Base-by-base conservation (phyloP, 2,113 vertebrate genomes). In the Campylomormyrus tamandua region DNA sequence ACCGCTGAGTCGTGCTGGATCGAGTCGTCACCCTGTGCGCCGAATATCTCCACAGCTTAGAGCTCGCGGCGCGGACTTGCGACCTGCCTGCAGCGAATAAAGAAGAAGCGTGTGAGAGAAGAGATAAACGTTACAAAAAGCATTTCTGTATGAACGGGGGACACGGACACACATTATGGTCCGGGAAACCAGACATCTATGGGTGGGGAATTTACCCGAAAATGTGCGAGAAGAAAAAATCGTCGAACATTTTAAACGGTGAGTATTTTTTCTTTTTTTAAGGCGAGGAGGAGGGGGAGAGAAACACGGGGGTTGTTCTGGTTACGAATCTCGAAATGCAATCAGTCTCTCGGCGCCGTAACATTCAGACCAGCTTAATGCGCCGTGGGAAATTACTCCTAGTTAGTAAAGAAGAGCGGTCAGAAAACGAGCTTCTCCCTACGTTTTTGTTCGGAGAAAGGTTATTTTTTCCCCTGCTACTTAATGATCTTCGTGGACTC, bases 161-260 rank as follows among this genome's bases (percentile, higher is more conserved):
- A 92, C 91, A 93, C 89, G 87, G 85, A 90, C 90, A 86, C 93
- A 92, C 97, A 99, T 94, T 95, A 99, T 99, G 98, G 98, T 99
- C 95, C 98, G 98, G 96, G 98, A 99, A 97, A 99, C 98, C 97
- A 98, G 98, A 96, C 98, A 99, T 95, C 98, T 99, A 91, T 99
- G 98, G 98, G 98, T 99, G 97, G 98, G 98, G 95, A 99, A 99
- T 96, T 97, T 99, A 95, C 98, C 98, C 95, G 98, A 99, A 97
- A 98, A 98, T 92, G 98, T 99, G 92, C 97, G 98, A 93, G 98
- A 99, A 92, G 98, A 99, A 94, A 99, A 99, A 93, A 99, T 99
- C 92, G 98, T 99, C 95, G 98, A 99, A 93, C 98, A 99, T 97
- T 99, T 99, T 95, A 99, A 99, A 97, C 96, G 98, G 98, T 99